These are phyloP conservation scores for Caenorhabditis japonica DNA, from an alignment of 2,888 invertebrate genomes.

Conservation along the genomic window DNA sequence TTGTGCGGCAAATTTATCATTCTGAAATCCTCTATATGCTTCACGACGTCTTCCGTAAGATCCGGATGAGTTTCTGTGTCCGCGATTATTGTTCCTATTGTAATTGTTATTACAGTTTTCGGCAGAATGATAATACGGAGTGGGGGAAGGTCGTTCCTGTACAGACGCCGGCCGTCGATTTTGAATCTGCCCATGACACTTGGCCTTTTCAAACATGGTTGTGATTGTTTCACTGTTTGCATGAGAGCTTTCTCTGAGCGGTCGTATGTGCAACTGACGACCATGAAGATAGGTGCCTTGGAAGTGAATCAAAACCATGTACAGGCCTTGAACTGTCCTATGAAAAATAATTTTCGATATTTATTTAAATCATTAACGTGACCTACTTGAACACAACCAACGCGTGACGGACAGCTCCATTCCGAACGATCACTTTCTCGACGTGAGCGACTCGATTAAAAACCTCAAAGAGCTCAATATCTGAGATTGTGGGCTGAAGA, in stretches of 20 bases:
- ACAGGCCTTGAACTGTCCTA: constrained; percentile 43
- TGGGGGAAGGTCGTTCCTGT: constrained; percentile 6
- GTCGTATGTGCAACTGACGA: constrained; percentile 45
- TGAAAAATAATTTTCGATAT: background rate
- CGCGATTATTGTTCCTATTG: constrained; percentile 15
- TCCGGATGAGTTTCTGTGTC: constrained; percentile 23
- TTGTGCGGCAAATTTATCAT: constrained; percentile 3
- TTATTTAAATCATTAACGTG: background rate
- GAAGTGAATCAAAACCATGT: constrained; percentile 37
- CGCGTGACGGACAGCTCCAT: constrained; percentile 37
- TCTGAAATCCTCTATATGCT: background rate
- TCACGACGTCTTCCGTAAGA: constrained; percentile 3
- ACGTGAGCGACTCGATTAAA: constrained; percentile 53
- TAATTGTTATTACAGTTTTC: background rate
- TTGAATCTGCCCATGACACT: background rate
- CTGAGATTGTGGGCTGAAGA: constrained; percentile 39
- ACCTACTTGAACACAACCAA: constrained; percentile 49
- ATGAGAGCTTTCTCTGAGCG: constrained; percentile 48
- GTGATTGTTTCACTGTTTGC: constrained; percentile 24
- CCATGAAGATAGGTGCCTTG: constrained; percentile 39
- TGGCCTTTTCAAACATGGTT: constrained; percentile 17
- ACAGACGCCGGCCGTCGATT: constrained; percentile 12
- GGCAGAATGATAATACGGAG: background rate
- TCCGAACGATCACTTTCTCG: constrained; percentile 51
- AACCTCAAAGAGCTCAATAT: constrained; percentile 50